These are phyloP conservation scores for Halocynthia roretzi DNA, from an alignment of 23 tunicate genomes.

Conservation along the genomic window DNA sequence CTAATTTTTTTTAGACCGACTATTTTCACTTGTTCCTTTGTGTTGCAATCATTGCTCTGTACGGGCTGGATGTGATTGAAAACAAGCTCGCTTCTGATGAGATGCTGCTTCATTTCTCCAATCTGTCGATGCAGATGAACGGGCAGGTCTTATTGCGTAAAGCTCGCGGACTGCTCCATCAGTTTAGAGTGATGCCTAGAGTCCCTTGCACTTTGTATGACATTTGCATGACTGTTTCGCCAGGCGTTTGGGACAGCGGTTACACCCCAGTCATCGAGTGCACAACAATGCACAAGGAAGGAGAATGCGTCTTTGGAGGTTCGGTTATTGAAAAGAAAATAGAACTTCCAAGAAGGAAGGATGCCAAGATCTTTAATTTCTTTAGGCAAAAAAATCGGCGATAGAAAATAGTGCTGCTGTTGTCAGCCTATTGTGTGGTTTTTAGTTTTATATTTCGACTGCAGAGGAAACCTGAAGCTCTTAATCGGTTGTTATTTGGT, in stretches of 20 bases:
- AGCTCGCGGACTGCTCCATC: slow-evolving; percentile 53
- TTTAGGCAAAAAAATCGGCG: no score
- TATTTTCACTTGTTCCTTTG: slow-evolving; percentile 75
- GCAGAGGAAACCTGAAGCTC: no score
- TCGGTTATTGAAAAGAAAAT: no score
- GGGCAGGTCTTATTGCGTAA: slow-evolving; percentile 48
- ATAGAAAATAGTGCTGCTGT: no score
- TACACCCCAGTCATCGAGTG: slow-evolving; percentile 1
- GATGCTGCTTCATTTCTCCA: slow-evolving; percentile 67
- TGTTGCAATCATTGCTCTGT: slow-evolving; percentile 68
- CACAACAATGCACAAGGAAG: background rate
- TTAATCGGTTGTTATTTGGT: no score
- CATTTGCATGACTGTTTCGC: slow-evolving; percentile 11
- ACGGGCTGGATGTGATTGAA: slow-evolving; percentile 57
- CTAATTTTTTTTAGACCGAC: background rate
- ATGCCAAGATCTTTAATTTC: no score
- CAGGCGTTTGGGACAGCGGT: slow-evolving; percentile 15
- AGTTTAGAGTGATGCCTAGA: background rate
- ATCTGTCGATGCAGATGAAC: slow-evolving; percentile 77
- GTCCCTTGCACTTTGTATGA: slow-evolving; percentile 66
- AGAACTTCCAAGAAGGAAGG: no score
- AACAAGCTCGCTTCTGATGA: slow-evolving; percentile 69
- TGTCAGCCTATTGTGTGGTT: no score
- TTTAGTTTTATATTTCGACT: no score
- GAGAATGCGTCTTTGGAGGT: slow-evolving; percentile 1